These are phyloP conservation scores for Parasteatoda lunata DNA, from an alignment of 2,888 invertebrate species.

Conservation along the genomic window DNA sequence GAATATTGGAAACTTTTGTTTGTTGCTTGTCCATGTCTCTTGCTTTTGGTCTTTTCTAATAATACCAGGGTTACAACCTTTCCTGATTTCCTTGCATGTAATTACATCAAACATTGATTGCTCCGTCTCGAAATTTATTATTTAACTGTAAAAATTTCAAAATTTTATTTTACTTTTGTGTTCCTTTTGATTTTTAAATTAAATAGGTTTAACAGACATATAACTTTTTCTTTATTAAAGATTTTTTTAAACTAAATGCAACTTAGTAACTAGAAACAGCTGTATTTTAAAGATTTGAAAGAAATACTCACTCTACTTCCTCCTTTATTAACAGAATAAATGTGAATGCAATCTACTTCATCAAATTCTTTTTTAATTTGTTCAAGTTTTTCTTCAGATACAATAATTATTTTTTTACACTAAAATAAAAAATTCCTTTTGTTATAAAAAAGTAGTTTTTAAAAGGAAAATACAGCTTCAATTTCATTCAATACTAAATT, in stretches of 20 bases:
- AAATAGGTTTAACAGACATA: too few relatives aligned
- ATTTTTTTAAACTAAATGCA: neutral
- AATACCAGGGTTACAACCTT: too few relatives aligned
- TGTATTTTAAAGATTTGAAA: neutral
- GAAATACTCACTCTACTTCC: conserved; percentile 13
- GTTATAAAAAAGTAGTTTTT: neutral
- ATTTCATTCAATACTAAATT: neutral
- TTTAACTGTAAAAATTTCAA: too few relatives aligned
- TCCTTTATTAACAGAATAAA: conserved; percentile 41
- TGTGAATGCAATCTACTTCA: conserved; percentile 40
- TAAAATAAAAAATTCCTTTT: conserved; percentile 11
- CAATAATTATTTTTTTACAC: conserved; percentile 35
- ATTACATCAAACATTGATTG: too few relatives aligned
- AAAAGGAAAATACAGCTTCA: neutral
- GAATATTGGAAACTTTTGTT: too few relatives aligned
- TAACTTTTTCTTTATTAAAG: neutral
- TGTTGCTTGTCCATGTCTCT: too few relatives aligned
- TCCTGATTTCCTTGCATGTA: too few relatives aligned
- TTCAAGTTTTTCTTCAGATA: conserved; percentile 35
- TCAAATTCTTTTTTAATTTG: conserved; percentile 8
- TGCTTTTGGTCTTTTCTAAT: too few relatives aligned
- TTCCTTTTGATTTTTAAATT: too few relatives aligned
- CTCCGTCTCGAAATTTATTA: too few relatives aligned
- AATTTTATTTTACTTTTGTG: too few relatives aligned
- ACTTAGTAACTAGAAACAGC: neutral